Conservation (phyloP, 1,140 invertebrate genomes). For the Trissolcus basalis region DNA sequence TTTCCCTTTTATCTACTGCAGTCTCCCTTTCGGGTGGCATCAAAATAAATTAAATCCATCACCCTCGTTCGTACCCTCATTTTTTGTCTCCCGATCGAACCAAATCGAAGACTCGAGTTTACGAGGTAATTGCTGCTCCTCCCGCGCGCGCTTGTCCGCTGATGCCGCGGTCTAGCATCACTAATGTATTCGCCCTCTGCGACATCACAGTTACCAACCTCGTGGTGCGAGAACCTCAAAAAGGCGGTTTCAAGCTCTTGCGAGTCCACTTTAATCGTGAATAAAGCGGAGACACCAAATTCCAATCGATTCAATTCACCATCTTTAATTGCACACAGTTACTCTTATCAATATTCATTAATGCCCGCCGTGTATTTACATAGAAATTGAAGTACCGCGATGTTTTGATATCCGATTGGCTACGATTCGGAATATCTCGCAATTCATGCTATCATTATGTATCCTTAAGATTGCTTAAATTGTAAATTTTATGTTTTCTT, state of each 20-base stretch:
- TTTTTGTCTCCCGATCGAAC: constrained; percentile 56
- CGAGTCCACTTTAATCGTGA: constrained; percentile 57
- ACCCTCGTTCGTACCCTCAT: constrained; percentile 55
- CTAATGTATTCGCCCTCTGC: constrained; percentile 57
- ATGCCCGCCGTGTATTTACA: constrained; percentile 39
- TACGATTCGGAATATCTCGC: constrained; percentile 26
- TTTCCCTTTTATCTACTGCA: constrained; percentile 47
- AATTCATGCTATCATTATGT: constrained; percentile 41
- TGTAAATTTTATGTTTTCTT: constrained; percentile 27
- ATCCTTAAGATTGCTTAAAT: constrained; percentile 46
- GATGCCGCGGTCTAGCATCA: constrained; percentile 46
- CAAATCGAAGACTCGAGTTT: constrained; percentile 59
- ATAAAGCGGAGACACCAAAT: constrained; percentile 57
- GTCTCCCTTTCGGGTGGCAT: constrained; percentile 44
- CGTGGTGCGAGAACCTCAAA: constrained; percentile 58
- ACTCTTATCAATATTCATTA: constrained; percentile 61
- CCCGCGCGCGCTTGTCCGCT: constrained; percentile 31
- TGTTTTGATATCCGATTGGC: constrained; percentile 36
- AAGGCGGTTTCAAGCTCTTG: constrained; percentile 59
- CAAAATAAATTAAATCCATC: constrained; percentile 66
- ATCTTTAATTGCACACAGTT: constrained; percentile 59
- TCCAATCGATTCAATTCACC: constrained; percentile 57
- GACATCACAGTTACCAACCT: constrained; percentile 57
- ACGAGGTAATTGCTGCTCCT: constrained; percentile 57
- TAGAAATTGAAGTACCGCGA: constrained; percentile 47